Evolutionary conservation across 35 echinoderm and acorn worm species (phyloP).

Genomic region (Nesometra sesokonis): DNA sequence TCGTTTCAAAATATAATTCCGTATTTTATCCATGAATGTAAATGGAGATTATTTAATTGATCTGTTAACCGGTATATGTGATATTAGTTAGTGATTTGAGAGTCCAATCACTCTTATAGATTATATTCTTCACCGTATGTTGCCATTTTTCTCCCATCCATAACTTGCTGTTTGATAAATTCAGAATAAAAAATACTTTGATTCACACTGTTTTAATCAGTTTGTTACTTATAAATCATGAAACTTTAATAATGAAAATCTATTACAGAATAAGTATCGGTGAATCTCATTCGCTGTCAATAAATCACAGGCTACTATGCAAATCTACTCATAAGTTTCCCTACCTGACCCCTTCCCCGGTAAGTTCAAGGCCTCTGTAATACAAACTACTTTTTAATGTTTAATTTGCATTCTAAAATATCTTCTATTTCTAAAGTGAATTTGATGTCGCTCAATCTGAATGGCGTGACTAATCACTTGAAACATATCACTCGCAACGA

Average conservation of each 20-base stretch:
- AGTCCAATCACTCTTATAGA: neutral
- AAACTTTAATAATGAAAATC: neutral
- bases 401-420: slow-evolving; percentile 1
- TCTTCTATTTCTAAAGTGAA: neutral
- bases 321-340: neutral
- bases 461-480: neutral
- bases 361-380: neutral
- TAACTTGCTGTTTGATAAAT: neutral
- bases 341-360: neutral
- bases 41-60: neutral
- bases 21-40: neutral
- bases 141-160: neutral
- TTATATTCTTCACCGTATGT: neutral
- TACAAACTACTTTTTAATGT: slow-evolving; percentile 1
- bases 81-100: neutral
- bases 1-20: neutral
- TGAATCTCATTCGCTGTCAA: neutral
- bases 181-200: neutral
- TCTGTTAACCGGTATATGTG: neutral
- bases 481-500: neutral
- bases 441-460: neutral
- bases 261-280: neutral
- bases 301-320: neutral
- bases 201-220: neutral
- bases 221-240: neutral